phyloP scores from a whole-genome alignment of 1,140 invertebrate species.

The Drosophila watanabei region DNA sequence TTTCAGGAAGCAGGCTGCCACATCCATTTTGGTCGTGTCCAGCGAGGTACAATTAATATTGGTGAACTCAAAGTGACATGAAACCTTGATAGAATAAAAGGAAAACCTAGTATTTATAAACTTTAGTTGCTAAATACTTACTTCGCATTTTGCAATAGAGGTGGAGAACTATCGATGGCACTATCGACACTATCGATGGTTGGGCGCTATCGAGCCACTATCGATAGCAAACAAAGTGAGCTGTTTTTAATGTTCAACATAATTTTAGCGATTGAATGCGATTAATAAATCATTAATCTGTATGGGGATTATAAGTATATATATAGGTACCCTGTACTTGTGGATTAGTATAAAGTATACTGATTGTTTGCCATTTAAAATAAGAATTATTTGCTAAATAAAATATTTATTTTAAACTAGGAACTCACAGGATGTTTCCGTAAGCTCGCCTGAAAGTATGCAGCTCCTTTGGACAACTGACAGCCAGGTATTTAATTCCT shows the following conservation, averaged over 20 bases:
- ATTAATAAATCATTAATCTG: background rate
- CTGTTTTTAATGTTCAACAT: background rate
- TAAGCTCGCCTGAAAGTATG: background rate
- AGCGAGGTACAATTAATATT: slow-evolving; percentile 9
- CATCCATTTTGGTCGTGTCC: background rate
- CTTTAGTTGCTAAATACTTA: background rate
- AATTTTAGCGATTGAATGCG: background rate
- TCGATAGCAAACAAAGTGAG: too few relatives aligned
- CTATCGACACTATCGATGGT: too few relatives aligned
- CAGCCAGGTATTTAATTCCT: background rate
- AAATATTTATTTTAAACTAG: background rate
- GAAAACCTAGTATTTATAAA: too few relatives aligned
- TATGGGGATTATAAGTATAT: background rate
- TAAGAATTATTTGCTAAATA: background rate
- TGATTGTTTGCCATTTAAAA: background rate
- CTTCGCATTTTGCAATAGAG: background rate
- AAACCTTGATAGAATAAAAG: background rate
- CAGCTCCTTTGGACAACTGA: background rate
- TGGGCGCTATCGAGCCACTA: too few relatives aligned
- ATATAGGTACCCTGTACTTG: background rate
- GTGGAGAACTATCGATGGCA: too few relatives aligned
- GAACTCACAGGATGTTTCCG: background rate
- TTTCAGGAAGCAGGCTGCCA: background rate
- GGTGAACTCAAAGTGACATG: slow-evolving; percentile 9
- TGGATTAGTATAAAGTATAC: background rate